Conservation (phyloP, 2,888 invertebrate species). For the Trissolcus brochymenae region DNA sequence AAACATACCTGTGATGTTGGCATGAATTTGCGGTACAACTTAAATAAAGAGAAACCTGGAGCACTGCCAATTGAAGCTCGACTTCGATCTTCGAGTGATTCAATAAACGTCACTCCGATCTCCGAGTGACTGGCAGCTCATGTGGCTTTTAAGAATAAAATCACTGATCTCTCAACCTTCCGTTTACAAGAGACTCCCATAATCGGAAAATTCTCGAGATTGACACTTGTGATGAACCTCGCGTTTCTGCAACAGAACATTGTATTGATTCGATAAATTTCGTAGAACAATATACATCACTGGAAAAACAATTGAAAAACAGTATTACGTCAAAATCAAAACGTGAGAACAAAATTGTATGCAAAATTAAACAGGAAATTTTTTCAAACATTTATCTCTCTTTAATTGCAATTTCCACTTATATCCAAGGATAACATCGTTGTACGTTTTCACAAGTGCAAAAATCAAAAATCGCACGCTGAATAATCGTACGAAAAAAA, state of each 20-base stretch:
- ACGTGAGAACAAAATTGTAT: no score
- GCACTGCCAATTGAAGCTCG: conserved; percentile 60
- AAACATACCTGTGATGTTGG: conserved; percentile 22
- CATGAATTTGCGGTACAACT: conserved; percentile 57
- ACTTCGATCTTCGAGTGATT: conserved; percentile 63
- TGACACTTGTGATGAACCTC: conserved; percentile 45
- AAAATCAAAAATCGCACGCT: conserved; percentile 25
- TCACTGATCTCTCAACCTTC: conserved; percentile 52
- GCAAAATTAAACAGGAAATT: no score
- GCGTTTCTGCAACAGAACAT: conserved; percentile 21
- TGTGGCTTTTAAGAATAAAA: conserved; percentile 60
- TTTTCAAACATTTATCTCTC: neutral
- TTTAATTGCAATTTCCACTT: neutral
- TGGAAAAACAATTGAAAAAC: no score
- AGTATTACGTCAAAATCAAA: no score
- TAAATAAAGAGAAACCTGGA: conserved; percentile 61
- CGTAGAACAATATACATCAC: neutral
- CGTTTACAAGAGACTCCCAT: conserved; percentile 49
- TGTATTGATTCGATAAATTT: conserved; percentile 1
- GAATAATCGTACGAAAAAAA: conserved; percentile 35
- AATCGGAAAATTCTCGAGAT: conserved; percentile 46
- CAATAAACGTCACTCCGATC: conserved; percentile 67
- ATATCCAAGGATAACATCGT: neutral
- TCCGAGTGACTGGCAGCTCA: conserved; percentile 60
- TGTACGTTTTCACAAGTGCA: neutral